phyloP scores from a whole-genome alignment of 2,888 invertebrate genomes.

The Cheilosia vernalis region DNA sequence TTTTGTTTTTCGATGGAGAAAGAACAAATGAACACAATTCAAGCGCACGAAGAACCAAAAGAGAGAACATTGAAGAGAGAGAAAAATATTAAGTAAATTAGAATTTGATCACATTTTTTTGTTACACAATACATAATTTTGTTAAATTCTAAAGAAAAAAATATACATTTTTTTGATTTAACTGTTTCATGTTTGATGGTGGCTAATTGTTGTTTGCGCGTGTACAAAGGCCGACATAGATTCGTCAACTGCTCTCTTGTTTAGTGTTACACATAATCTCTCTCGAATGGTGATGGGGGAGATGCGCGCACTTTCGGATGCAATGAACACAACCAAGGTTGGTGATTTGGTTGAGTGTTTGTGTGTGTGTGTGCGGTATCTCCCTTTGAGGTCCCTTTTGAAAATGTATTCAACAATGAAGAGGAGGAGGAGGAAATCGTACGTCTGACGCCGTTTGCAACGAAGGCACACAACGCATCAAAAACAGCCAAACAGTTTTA shows the following conservation, averaged over 20 bases:
- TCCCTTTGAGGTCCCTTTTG: conserved; percentile 15
- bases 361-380: conserved; percentile 16
- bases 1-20: conserved; percentile 71
- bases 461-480: conserved; percentile 74
- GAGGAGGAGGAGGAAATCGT: conserved; percentile 55
- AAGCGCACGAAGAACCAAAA: conserved; percentile 72
- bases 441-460: conserved; percentile 70
- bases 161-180: conserved; percentile 47
- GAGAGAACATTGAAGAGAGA: conserved; percentile 75
- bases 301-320: conserved; percentile 37
- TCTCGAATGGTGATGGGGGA: conserved; percentile 19
- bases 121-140: conserved; percentile 64
- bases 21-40: conserved; percentile 70
- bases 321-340: conserved; percentile 62
- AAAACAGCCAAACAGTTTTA: conserved; percentile 71
- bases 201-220: conserved; percentile 71
- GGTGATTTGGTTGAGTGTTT: conserved; percentile 38
- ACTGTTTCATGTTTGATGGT: conserved; percentile 65
- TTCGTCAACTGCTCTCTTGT: conserved; percentile 51
- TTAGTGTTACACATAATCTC: conserved; percentile 22
- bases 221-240: conserved; percentile 74
- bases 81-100: conserved; percentile 75
- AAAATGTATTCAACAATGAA: conserved; percentile 29
- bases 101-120: conserved; percentile 61
- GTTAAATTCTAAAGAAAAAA: conserved; percentile 72